phyloP scores from a whole-genome alignment of 1,140 invertebrate genomes.

The Ostrea denselamellosa region DNA sequence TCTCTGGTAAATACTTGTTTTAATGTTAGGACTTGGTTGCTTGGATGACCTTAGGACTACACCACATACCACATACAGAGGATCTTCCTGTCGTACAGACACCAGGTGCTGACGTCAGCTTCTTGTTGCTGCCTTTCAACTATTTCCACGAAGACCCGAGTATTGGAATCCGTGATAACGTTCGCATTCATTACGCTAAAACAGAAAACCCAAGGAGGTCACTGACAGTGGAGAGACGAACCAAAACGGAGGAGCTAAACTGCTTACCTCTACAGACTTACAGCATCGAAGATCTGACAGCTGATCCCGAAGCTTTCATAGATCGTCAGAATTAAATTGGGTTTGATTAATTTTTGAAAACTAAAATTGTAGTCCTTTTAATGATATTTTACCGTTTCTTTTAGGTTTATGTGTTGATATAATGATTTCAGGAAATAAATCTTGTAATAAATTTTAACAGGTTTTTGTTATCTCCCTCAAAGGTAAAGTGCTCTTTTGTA shows the following conservation, averaged over 20 bases:
- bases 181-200: conserved; percentile 48
- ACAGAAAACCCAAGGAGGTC: conserved; percentile 33
- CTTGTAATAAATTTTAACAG: no score
- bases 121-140: conserved; percentile 63
- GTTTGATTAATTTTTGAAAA: background rate
- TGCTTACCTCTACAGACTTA: conserved; percentile 15
- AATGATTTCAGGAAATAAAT: no score
- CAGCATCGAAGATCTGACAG: background rate
- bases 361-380: no score
- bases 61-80: conserved; percentile 62
- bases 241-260: background rate
- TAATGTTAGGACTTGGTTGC: conserved; percentile 62
- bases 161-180: conserved; percentile 49
- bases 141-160: conserved; percentile 62
- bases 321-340: conserved; percentile 21
- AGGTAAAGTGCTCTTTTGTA: no score
- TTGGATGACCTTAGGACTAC: conserved; percentile 61
- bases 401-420: no score
- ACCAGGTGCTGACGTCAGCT: conserved; percentile 54
- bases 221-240: background rate
- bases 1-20: background rate
- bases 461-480: no score
- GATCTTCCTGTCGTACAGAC: conserved; percentile 63
- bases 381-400: no score
- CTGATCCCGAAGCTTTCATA: background rate